A percentile compares a stretch with the other conserved stretches of the same genome.
Evolutionary conservation across 2,113 vertebrate genomes (phyloP).

Genomic region (Martes martes): DNA sequence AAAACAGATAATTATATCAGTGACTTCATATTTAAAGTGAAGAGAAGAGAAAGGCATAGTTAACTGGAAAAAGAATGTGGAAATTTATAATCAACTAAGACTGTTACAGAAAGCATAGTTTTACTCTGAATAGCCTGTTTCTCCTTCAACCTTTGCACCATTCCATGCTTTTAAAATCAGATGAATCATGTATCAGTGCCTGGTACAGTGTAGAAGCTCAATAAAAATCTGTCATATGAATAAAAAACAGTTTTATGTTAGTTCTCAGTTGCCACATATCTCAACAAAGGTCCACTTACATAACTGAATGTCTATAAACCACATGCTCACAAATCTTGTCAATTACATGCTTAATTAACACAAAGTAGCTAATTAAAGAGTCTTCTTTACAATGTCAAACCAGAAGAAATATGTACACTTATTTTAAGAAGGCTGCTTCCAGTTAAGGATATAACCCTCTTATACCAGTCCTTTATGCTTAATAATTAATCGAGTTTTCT

Average conservation of each 20-base stretch:
- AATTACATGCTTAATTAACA: constrained; percentile 47
- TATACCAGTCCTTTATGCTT: constrained; percentile 45
- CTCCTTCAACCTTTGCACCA: constrained; percentile 27
- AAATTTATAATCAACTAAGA: neutral
- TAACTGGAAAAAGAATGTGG: neutral
- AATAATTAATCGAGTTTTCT: constrained; percentile 66
- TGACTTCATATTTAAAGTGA: constrained; percentile 27
- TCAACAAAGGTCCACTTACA: neutral
- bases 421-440: constrained; percentile 30
- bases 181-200: neutral
- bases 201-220: neutral
- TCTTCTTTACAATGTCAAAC: neutral
- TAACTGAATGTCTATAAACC: neutral
- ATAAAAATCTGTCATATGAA: neutral
- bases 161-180: neutral
- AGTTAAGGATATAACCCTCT: constrained; percentile 34
- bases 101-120: neutral
- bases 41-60: constrained; percentile 16
- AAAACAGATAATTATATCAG: constrained; percentile 3
- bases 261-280: neutral
- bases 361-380: constrained; percentile 12
- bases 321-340: neutral
- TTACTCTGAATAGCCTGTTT: constrained; percentile 18
- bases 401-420: constrained; percentile 17
- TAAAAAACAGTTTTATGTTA: neutral